phyloP scores from a whole-genome alignment of 2,888 invertebrate species.

The Lepetodrilus schrolli region DNA sequence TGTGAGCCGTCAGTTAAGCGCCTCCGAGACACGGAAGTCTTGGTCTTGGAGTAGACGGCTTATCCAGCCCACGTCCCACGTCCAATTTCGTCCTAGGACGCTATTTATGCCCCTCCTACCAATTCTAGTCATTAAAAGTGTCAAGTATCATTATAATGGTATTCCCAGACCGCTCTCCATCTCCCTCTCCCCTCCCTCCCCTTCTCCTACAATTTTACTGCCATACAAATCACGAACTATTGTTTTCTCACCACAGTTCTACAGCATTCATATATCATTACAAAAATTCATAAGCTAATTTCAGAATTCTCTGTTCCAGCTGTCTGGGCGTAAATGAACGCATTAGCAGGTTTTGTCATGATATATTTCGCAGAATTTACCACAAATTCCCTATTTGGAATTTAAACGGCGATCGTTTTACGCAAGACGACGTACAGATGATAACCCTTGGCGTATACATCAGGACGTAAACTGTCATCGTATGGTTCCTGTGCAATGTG shows the following conservation, averaged over 20 bases:
- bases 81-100: neutral
- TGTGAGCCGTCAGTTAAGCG: constrained; percentile 9
- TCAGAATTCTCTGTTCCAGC: too few species aligned
- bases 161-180: neutral
- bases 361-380: too few species aligned
- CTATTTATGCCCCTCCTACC: neutral
- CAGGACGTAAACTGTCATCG: too few species aligned
- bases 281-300: too few species aligned
- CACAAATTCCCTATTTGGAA: too few species aligned
- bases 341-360: too few species aligned
- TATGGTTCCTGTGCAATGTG: too few species aligned
- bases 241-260: neutral
- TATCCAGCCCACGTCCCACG: neutral
- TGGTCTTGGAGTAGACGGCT: neutral
- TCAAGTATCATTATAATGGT: neutral
- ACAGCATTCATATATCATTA: neutral
- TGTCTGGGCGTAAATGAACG: too few species aligned
- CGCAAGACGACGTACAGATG: too few species aligned
- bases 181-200: neutral
- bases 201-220: neutral
- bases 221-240: neutral
- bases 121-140: constrained; percentile 19
- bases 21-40: constrained; percentile 22
- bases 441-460: too few species aligned
- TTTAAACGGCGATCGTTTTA: too few species aligned